Conservation (phyloP, 2,113 vertebrate species). For the Bettongia penicillata region DNA sequence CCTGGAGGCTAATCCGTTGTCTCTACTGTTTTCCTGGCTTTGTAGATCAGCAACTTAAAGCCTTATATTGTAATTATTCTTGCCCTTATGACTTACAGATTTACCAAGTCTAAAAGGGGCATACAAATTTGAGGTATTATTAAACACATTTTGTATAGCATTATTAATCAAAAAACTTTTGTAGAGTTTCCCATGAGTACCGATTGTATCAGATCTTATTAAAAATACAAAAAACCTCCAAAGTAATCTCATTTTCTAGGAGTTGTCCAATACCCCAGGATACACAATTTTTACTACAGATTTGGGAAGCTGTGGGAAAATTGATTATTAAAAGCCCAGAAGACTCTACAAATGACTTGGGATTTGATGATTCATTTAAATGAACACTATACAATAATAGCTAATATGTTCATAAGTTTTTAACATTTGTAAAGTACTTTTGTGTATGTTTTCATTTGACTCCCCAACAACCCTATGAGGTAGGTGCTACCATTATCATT, state of each 20-base stretch:
- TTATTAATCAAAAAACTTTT: background rate
- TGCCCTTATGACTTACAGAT: background rate
- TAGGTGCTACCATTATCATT: background rate
- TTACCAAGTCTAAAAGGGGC: background rate
- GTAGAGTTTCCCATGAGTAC: background rate
- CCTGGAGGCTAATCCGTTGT: background rate
- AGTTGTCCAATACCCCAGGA: background rate
- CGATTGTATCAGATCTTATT: background rate
- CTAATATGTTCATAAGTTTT: background rate
- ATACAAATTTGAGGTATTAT: background rate
- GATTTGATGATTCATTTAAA: background rate
- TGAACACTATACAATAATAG: background rate
- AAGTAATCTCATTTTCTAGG: background rate
- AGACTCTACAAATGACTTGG: background rate
- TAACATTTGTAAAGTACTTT: background rate
- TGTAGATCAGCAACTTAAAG: background rate
- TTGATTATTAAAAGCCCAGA: background rate
- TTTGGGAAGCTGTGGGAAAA: background rate
- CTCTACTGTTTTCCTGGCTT: background rate
- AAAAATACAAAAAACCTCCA: background rate
- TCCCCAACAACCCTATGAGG: background rate
- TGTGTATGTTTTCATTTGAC: background rate
- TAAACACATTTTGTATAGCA: background rate
- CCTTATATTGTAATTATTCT: background rate
- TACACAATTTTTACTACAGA: background rate